A percentile compares a stretch with the other conserved stretches of the same genome.
Evolutionary conservation across 1,140 invertebrate species (phyloP).

Genomic region (Saccostrea cuccullata): DNA sequence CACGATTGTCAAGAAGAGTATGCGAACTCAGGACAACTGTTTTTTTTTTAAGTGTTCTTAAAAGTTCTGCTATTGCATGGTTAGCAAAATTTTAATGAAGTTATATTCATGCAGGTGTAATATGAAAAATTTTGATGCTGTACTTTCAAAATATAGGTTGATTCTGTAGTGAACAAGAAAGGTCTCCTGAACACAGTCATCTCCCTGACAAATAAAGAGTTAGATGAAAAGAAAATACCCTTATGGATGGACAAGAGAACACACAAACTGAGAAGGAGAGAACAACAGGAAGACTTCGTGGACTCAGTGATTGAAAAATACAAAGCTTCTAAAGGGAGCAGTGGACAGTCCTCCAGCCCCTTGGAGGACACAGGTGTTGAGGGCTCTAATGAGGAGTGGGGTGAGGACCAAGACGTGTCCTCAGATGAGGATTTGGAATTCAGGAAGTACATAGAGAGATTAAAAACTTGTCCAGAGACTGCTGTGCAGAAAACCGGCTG

Average conservation of each 20-base stretch:
- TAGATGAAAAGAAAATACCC: constrained; percentile 67
- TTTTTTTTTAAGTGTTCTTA: too few relatives aligned
- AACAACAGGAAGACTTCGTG: not conserved
- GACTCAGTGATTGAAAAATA: constrained; percentile 26
- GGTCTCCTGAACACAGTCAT: constrained; percentile 86
- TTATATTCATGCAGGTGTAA: too few relatives aligned
- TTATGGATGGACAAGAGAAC: not conserved
- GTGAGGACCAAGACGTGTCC: not conserved
- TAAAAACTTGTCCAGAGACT: constrained; percentile 62
- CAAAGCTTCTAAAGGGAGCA: not conserved
- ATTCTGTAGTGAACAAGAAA: constrained; percentile 87
- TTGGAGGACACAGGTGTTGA: not conserved
- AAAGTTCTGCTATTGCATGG: too few relatives aligned
- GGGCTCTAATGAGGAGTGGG: not conserved
- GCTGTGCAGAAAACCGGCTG: constrained; percentile 79
- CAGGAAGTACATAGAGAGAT: not conserved
- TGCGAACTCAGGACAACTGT: too few relatives aligned
- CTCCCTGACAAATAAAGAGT: constrained; percentile 83
- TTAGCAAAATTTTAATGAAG: too few relatives aligned
- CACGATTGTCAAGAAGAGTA: too few relatives aligned
- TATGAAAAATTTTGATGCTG: too few relatives aligned
- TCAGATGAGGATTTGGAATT: not conserved
- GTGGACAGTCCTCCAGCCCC: not conserved
- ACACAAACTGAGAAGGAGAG: not conserved
- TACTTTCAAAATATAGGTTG: too few relatives aligned